A percentile compares a stretch with the other conserved stretches of the same genome.
phyloP scores from a whole-genome alignment of 2,113 vertebrate species.

The Nematolebias whitei region DNA sequence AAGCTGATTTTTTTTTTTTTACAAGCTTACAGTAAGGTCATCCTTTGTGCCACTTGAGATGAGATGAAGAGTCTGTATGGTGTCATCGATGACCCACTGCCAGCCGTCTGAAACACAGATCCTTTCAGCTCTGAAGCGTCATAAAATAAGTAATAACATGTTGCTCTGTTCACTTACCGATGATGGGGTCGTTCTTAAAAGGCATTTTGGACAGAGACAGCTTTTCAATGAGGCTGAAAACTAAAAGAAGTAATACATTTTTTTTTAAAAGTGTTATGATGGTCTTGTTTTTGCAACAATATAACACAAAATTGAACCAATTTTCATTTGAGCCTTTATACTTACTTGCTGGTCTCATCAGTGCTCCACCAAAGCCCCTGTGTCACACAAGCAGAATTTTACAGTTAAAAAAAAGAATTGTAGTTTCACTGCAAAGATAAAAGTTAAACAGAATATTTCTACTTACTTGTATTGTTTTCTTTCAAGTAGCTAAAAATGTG shows the following conservation, averaged over 20 bases:
- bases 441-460: neutral
- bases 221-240: constrained; percentile 90
- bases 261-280: neutral
- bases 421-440: neutral
- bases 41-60: constrained; percentile 79
- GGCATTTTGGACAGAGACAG: constrained; percentile 91
- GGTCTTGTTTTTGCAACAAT: neutral
- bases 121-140: neutral
- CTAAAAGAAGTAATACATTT: constrained; percentile 67
- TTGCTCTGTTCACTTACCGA: constrained; percentile 75
- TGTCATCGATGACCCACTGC: constrained; percentile 92
- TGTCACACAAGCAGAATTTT: constrained; percentile 18
- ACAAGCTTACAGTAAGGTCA: constrained; percentile 81
- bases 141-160: neutral
- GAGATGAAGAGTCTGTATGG: constrained; percentile 84
- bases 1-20: too few relatives aligned
- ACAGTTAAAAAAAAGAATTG: neutral
- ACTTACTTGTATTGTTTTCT: constrained; percentile 91
- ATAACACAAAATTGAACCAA: neutral
- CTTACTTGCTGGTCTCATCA: constrained; percentile 93
- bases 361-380: constrained; percentile 92
- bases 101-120: constrained; percentile 82
- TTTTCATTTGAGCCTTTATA: neutral
- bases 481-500: constrained; percentile 81
- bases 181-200: constrained; percentile 83